These are phyloP conservation scores for Bubo bubo DNA, from an alignment of 2,113 vertebrate species.

Conservation along the genomic window DNA sequence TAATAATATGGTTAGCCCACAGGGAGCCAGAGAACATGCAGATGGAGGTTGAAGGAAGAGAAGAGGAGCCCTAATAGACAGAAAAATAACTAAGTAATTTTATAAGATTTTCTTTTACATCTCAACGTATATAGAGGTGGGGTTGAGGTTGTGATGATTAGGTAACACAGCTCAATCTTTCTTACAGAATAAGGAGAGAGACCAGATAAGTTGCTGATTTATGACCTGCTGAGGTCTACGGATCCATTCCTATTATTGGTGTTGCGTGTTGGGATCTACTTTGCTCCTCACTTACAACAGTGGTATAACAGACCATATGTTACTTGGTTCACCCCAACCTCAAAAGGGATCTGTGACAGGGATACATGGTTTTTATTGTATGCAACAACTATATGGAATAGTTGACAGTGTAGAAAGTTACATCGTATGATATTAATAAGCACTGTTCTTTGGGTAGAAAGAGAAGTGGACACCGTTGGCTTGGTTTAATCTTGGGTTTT, in stretches of 20 bases:
- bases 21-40: neutral
- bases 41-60: neutral
- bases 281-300: neutral
- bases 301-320: neutral
- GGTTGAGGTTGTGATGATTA: neutral
- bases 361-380: accelerated
- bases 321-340: neutral
- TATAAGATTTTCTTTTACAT: neutral
- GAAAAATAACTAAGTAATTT: neutral
- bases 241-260: neutral
- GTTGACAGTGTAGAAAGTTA: neutral
- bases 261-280: neutral
- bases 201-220: neutral
- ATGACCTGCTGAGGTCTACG: neutral
- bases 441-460: accelerated
- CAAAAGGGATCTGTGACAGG: neutral
- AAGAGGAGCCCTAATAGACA: neutral
- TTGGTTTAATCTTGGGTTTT: neutral
- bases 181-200: neutral
- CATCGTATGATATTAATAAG: too few species aligned
- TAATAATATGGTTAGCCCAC: neutral
- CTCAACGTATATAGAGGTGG: neutral
- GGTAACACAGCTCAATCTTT: neutral
- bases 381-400: accelerated
- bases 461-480: neutral